phyloP scores from a whole-genome alignment of 2,113 vertebrate genomes.

The Cottus gobio region DNA sequence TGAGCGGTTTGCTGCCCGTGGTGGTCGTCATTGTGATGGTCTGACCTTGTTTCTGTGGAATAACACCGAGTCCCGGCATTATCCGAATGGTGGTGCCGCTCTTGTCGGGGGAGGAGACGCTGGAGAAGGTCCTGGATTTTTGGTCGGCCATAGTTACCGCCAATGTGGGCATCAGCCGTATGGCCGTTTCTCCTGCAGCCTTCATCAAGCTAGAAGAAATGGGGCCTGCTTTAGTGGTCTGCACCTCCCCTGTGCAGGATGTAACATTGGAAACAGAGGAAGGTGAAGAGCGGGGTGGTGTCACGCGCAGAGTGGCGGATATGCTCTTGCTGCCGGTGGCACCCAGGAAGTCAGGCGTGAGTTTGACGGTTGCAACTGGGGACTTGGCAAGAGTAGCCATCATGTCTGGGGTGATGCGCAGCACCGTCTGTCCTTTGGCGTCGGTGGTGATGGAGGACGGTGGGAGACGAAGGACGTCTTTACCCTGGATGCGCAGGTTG shows the following conservation, averaged over 20 bases:
- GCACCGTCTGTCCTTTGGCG: slow-evolving; percentile 94
- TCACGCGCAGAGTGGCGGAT: slow-evolving; percentile 93
- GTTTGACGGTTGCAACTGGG: slow-evolving; percentile 94
- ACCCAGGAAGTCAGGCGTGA: slow-evolving; percentile 94
- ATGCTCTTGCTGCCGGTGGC: slow-evolving; percentile 89
- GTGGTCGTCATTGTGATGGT: slow-evolving; percentile 89
- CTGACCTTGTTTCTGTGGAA: slow-evolving; percentile 92
- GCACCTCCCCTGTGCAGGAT: slow-evolving; percentile 72
- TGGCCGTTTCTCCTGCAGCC: slow-evolving; percentile 84
- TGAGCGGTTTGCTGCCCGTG: slow-evolving; percentile 81
- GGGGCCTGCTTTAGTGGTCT: slow-evolving; percentile 74
- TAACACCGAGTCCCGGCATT: slow-evolving; percentile 93
- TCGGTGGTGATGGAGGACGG: slow-evolving; percentile 97
- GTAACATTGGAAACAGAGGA: slow-evolving; percentile 77
- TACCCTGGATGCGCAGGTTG: slow-evolving; percentile 96
- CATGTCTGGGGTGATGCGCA: slow-evolving; percentile 98
- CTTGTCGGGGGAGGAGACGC: slow-evolving; percentile 88
- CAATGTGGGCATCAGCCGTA: slow-evolving; percentile 95
- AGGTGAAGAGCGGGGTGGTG: slow-evolving; percentile 84
- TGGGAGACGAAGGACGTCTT: slow-evolving; percentile 94
- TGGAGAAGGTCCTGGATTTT: slow-evolving; percentile 88
- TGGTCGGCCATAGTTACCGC: slow-evolving; percentile 92
- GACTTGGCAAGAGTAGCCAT: slow-evolving; percentile 98
- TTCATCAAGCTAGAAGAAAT: slow-evolving; percentile 87
- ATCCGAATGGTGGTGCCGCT: slow-evolving; percentile 92